Evolutionary conservation across 23 tunicate species (phyloP), one percentile per base, ranked within the genome.

Genomic region (Diplosoma virens): DNA sequence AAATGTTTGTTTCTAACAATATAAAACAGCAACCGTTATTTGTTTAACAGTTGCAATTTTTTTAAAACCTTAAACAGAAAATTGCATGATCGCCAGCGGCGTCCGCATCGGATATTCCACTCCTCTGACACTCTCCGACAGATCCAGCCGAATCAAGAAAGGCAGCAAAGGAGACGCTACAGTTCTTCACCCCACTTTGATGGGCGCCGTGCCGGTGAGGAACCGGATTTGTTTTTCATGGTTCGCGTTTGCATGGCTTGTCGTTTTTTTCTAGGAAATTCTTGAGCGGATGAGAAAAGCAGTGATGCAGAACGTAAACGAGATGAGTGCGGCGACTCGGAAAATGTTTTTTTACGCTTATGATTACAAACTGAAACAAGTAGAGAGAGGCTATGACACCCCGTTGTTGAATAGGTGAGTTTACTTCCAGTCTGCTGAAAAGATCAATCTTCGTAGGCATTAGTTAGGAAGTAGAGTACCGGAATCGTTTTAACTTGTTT

Each of bases 211-310:
- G 30, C 98, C 98, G 25, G 88, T 83, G 16, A 67, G 50, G n/a
- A n/a, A n/a, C n/a, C n/a, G n/a, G n/a, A n/a, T n/a, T n/a, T n/a
- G n/a, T n/a, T n/a, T n/a, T n/a, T n/a, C n/a, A n/a, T n/a, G n/a
- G n/a, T n/a, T n/a, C n/a, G n/a, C n/a, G n/a, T n/a, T n/a, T n/a
- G n/a, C n/a, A n/a, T n/a, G n/a, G n/a, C n/a, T n/a, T n/a, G n/a
- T n/a, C 59, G 59, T 75, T 4, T 4, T 30, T 46, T 70, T 53
- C 4, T 37, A 83, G 88, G 98, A 94, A 79, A 94, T 94, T 32
- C 47, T 94, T 83, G 98, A 94, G 60, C 82, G 98, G 2, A 94
- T 94, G 93, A 45, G 98, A 35, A 94, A 94, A 47, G 94, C 94
- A 29, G 79, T 94, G 58, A 66, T 87, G 84, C 94, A 82, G 47